A percentile compares a stretch with the other conserved stretches of the same genome.
phyloP scores from a whole-genome alignment of 2,113 vertebrate species.

The Pygoscelis adeliae region DNA sequence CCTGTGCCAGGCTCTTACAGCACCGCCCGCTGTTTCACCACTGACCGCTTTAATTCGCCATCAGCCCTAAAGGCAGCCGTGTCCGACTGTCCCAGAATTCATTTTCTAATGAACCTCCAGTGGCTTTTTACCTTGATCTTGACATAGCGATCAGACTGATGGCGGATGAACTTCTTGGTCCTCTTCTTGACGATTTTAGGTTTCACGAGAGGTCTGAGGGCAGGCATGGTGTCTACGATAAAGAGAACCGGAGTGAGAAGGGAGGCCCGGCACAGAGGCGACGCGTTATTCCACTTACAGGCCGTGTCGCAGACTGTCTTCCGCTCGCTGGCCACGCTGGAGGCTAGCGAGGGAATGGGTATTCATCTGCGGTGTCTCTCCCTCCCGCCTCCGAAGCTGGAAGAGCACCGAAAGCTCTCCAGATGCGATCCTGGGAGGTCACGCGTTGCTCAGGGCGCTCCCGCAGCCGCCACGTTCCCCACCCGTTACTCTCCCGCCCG shows the following conservation, averaged over 20 bases:
- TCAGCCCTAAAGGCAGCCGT: rapidly evolving
- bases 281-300: rapidly evolving
- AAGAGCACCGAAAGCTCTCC: constrained; percentile 73
- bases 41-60: rapidly evolving
- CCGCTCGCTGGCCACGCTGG: constrained; percentile 38
- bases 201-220: constrained; percentile 91
- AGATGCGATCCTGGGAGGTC: constrained; percentile 72
- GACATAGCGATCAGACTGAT: constrained; percentile 97
- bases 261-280: rapidly evolving
- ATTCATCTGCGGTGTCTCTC: constrained; percentile 62
- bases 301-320: constrained; percentile 74
- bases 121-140: constrained; percentile 85
- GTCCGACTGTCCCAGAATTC: rapidly evolving
- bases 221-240: constrained; percentile 84
- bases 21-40: rapidly evolving
- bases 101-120: rapidly evolving
- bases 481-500: rapidly evolving
- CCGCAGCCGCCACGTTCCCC: rapidly evolving
- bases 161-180: constrained; percentile 97
- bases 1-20: rapidly evolving
- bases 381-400: constrained; percentile 78
- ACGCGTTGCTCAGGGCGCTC: rapidly evolving
- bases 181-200: constrained; percentile 96
- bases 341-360: constrained; percentile 75
- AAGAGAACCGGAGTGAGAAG: neutral